Evolutionary conservation across 2,888 invertebrate genomes (phyloP).

Genomic region (Acronicta psi): DNA sequence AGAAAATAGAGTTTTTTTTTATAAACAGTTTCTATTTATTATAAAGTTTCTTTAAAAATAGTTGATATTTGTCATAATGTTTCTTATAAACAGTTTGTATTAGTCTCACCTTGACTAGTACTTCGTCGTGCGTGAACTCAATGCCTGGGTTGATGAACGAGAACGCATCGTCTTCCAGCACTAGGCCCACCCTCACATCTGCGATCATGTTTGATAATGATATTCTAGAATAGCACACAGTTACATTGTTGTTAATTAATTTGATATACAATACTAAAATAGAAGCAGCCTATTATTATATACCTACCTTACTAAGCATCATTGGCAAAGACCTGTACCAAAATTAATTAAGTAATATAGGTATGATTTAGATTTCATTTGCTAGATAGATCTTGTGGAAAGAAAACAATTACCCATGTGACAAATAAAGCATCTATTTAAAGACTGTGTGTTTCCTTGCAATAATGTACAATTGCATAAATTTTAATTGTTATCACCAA

Average conservation of each 20-base stretch:
- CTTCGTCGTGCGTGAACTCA: conserved; percentile 86
- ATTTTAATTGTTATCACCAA: not conserved
- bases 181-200: conserved; percentile 87
- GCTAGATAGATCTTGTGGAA: too few species aligned
- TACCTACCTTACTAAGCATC: conserved; percentile 34
- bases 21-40: too few species aligned
- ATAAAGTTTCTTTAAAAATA: too few species aligned
- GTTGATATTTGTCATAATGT: too few species aligned
- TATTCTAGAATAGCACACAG: conserved; percentile 74
- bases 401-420: too few species aligned
- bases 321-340: conserved; percentile 58
- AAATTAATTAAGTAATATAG: conserved; percentile 2
- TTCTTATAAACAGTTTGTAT: too few species aligned
- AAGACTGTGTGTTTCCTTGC: not conserved
- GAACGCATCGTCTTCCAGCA: conserved; percentile 88
- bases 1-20: too few species aligned
- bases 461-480: not conserved
- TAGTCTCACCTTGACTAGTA: conserved; percentile 85
- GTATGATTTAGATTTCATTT: not conserved
- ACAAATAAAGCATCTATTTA: conserved; percentile 5
- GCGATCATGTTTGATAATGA: conserved; percentile 87
- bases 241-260: conserved; percentile 5
- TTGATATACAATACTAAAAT: too few species aligned
- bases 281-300: too few species aligned
- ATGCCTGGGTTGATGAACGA: conserved; percentile 89